Percentiles rank a stretch among this genome's conserved stretches.
Evolutionary conservation across 2,888 invertebrate genomes (phyloP).

Genomic region (Atrina japonica): DNA sequence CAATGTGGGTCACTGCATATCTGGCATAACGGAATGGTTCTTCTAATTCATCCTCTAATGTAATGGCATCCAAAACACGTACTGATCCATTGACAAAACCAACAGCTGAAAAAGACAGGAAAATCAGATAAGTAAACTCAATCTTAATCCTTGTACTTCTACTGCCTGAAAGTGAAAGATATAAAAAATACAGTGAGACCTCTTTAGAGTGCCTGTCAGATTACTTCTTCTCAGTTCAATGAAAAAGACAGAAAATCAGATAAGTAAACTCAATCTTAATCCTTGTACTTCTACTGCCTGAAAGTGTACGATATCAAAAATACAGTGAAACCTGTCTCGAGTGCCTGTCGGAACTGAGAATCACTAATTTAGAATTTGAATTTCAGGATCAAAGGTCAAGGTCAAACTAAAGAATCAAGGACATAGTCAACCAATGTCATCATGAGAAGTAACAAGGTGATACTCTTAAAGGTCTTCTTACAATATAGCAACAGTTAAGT

Average conservation of each 20-base stretch:
- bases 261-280: not conserved
- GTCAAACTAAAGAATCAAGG: no score
- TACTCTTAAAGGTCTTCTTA: no score
- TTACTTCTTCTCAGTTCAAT: no score
- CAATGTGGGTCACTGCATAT: conserved; percentile 78
- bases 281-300: not conserved
- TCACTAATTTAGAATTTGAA: no score
- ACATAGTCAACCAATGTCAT: no score
- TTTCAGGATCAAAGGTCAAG: no score
- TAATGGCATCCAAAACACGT: conserved; percentile 77
- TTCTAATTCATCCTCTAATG: conserved; percentile 74
- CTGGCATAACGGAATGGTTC: conserved; percentile 78
- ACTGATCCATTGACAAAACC: conserved; percentile 78
- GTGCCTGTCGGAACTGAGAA: no score
- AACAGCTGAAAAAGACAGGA: conserved; percentile 67
- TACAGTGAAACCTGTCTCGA: not conserved
- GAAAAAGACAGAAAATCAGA: conserved; percentile 24
- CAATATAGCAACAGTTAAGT: no score
- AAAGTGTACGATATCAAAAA: not conserved
- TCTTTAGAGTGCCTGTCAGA: no score
- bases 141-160: not conserved
- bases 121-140: not conserved
- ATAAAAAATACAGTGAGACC: not conserved
- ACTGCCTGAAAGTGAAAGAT: not conserved
- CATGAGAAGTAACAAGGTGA: no score